Percentiles rank a stretch among this genome's conserved stretches.
phyloP scores from a whole-genome alignment of 2,797 vertebrate genomes.

The Mastacembelus armatus region DNA sequence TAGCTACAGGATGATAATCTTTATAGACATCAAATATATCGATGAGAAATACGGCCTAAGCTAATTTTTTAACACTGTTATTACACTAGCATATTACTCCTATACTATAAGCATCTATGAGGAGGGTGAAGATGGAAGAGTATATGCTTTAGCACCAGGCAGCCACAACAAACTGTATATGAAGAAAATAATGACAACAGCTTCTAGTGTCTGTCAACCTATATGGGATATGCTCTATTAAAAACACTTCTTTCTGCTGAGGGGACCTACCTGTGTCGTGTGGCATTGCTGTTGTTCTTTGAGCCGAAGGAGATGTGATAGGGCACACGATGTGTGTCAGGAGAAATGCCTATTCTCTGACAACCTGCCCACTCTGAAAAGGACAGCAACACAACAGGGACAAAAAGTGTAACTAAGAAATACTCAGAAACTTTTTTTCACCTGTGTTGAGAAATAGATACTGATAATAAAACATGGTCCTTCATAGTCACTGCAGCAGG shows the following conservation, averaged over 20 bases:
- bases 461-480: too few species aligned
- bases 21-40: too few species aligned
- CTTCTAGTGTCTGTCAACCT: background rate
- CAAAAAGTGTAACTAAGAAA: background rate
- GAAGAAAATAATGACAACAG: background rate
- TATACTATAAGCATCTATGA: too few species aligned
- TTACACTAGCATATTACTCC: too few species aligned
- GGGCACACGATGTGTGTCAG: constrained; percentile 93
- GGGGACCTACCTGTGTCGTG: constrained; percentile 87
- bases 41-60: background rate
- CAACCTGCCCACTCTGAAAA: constrained; percentile 95
- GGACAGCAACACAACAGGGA: constrained; percentile 21
- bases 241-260: too few species aligned
- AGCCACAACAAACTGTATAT: background rate
- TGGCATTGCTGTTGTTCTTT: constrained; percentile 82
- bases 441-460: background rate
- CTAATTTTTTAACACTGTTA: background rate
- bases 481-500: too few species aligned
- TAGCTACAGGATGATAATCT: too few species aligned
- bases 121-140: background rate
- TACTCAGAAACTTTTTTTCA: background rate
- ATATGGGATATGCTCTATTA: too few species aligned
- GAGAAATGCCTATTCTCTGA: constrained; percentile 92
- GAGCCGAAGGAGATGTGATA: constrained; percentile 96
- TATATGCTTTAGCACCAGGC: background rate